Conservation (phyloP, 35 echinoderm and acorn worm genomes). For the Apostichopus parvimensis region DNA sequence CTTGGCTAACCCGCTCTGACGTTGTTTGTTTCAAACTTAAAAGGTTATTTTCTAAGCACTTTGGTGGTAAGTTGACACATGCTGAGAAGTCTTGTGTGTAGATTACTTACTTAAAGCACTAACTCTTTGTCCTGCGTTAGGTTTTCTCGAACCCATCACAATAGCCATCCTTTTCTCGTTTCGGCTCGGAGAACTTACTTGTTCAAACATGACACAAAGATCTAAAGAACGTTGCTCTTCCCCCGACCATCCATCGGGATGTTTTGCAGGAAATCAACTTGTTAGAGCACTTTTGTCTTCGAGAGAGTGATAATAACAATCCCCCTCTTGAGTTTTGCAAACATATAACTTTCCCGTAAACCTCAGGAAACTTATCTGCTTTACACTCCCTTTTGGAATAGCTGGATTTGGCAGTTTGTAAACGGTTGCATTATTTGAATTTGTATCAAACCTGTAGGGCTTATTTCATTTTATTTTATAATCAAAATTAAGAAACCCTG, state of each 20-base stretch:
- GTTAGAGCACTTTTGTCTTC: background rate
- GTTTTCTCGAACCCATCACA: background rate
- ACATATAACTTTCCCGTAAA: too few relatives aligned
- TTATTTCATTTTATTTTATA: too few relatives aligned
- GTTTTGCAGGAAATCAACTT: background rate
- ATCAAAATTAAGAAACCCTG: too few relatives aligned
- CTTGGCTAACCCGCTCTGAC: too few relatives aligned
- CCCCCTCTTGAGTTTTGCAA: too few relatives aligned
- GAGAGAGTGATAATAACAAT: background rate
- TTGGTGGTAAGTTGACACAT: background rate
- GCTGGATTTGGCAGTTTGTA: too few relatives aligned
- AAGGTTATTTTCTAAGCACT: background rate
- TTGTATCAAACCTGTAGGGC: too few relatives aligned
- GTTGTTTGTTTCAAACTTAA: background rate
- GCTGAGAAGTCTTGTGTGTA: background rate
- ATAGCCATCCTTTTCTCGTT: background rate
- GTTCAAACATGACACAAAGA: background rate
- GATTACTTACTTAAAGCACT: slow-evolving; percentile 1
- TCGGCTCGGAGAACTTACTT: background rate
- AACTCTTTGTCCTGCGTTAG: background rate
- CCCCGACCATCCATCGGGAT: background rate
- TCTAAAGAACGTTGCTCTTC: background rate
- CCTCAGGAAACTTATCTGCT: too few relatives aligned
- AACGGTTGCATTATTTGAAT: too few relatives aligned
- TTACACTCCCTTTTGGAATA: too few relatives aligned